Percentiles rank a stretch among this genome's conserved stretches.
phyloP scores from a whole-genome alignment of 92 coral and sea anemone genomes.

The Umimayanthus kanabou region DNA sequence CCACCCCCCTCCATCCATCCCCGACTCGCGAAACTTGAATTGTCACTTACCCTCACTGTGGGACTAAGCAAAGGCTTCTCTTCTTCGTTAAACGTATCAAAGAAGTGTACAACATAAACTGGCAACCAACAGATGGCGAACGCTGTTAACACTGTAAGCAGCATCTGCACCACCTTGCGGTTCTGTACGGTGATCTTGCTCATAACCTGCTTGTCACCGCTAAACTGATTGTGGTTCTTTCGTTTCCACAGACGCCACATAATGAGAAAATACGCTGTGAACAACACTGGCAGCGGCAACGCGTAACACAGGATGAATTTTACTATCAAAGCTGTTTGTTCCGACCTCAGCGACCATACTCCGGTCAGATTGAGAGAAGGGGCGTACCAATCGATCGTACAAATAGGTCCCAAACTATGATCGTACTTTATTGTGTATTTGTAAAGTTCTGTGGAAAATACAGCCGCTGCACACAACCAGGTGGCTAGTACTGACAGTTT shows the following conservation, averaged over 20 bases:
- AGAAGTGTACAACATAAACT: neutral
- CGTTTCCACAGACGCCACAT: constrained; percentile 38
- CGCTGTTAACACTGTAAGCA: neutral
- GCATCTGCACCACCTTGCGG: constrained; percentile 27
- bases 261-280: constrained; percentile 24
- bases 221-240: constrained; percentile 4
- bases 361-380: neutral
- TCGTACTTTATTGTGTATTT: too few relatives aligned
- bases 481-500: too few relatives aligned
- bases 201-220: constrained; percentile 14
- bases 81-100: neutral
- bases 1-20: too few relatives aligned
- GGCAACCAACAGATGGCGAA: constrained; percentile 16
- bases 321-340: constrained; percentile 6
- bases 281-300: constrained; percentile 14
- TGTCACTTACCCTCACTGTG: neutral
- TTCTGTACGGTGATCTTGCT: constrained; percentile 19
- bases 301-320: constrained; percentile 21
- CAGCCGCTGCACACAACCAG: too few relatives aligned
- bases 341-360: neutral
- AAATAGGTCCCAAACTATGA: too few relatives aligned
- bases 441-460: too few relatives aligned
- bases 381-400: neutral
- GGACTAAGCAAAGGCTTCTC: too few relatives aligned
- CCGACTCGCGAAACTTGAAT: neutral